These are phyloP conservation scores for Lamellibrachia luymesi DNA, from an alignment of 1,140 invertebrate genomes.

Conservation along the genomic window DNA sequence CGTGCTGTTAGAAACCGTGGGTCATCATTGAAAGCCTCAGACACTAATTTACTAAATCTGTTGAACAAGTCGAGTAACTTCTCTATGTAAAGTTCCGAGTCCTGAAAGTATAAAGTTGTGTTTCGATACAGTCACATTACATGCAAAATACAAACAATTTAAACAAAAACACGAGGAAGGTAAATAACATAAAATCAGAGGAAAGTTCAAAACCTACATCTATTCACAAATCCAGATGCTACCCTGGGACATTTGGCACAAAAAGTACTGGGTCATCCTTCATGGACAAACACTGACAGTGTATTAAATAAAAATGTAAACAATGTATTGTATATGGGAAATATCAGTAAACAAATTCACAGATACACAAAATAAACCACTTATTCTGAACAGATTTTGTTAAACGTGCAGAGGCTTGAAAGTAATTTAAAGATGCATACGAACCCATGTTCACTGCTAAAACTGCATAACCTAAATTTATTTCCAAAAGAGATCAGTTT, in stretches of 20 bases:
- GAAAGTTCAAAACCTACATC: background rate
- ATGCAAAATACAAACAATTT: background rate
- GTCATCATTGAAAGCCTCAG: slow-evolving; percentile 94
- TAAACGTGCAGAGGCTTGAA: background rate
- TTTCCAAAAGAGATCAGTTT: too few relatives aligned
- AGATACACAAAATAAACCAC: background rate
- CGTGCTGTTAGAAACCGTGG: slow-evolving; percentile 94
- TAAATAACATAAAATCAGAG: background rate
- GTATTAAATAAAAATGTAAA: background rate
- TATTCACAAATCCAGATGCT: background rate
- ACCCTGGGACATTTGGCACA: too few relatives aligned
- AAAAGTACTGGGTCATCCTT: background rate
- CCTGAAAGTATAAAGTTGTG: slow-evolving; percentile 60
- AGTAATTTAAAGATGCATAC: background rate
- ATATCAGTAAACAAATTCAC: background rate
- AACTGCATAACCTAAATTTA: too few relatives aligned
- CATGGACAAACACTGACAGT: background rate
- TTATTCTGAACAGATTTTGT: too few relatives aligned
- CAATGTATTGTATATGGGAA: background rate
- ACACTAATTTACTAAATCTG: slow-evolving; percentile 87
- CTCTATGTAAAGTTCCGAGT: slow-evolving; percentile 99
- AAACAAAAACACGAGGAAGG: background rate
- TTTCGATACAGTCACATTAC: background rate
- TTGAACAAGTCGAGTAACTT: slow-evolving; percentile 89
- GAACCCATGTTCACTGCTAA: too few relatives aligned